phyloP scores from a whole-genome alignment of 1,140 invertebrate species.

The Capitella teleta region DNA sequence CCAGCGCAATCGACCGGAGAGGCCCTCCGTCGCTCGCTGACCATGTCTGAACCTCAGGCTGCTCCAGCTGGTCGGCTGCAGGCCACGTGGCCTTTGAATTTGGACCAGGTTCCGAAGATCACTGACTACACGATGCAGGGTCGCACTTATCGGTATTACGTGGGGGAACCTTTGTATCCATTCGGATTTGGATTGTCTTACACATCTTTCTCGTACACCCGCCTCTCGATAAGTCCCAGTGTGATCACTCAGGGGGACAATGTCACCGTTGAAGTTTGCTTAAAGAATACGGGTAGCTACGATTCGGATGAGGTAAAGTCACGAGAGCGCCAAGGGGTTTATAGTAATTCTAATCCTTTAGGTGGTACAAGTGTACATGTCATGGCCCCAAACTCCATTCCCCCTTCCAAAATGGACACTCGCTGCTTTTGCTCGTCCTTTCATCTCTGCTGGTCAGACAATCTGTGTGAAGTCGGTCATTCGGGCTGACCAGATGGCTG shows the following conservation, averaged over 20 bases:
- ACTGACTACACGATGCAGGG: conserved; percentile 7
- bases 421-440: too few relatives aligned
- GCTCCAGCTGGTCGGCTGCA: conserved; percentile 30
- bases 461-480: too few relatives aligned
- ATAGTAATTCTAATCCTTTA: too few relatives aligned
- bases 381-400: too few relatives aligned
- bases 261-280: background rate
- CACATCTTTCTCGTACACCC: conserved; percentile 7
- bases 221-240: background rate
- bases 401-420: too few relatives aligned
- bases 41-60: conserved; percentile 6
- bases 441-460: too few relatives aligned
- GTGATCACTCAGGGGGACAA: background rate
- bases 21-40: conserved; percentile 15
- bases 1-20: conserved; percentile 30
- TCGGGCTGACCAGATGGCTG: too few relatives aligned
- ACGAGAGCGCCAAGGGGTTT: too few relatives aligned
- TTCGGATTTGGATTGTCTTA: conserved; percentile 16
- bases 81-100: conserved; percentile 22
- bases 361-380: too few relatives aligned
- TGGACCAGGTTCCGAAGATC: conserved; percentile 12
- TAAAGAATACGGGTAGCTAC: background rate
- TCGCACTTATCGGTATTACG: conserved; percentile 11
- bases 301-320: conserved; percentile 8
- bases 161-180: conserved; percentile 6